phyloP scores from a whole-genome alignment of 2,113 vertebrate genomes.

The Microtus pennsylvanicus region DNA sequence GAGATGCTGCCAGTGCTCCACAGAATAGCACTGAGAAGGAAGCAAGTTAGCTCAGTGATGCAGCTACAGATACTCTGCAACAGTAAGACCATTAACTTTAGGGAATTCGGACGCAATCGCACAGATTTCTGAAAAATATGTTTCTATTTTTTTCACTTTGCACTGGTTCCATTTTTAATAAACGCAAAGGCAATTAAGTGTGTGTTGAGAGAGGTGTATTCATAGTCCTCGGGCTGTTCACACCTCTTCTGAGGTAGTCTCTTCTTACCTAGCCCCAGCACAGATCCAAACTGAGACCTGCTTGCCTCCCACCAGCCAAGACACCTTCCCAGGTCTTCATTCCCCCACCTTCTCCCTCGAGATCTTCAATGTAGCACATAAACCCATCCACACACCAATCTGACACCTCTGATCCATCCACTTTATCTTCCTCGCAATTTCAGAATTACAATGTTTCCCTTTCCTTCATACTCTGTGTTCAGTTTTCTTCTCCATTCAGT shows the following conservation, averaged over 20 bases:
- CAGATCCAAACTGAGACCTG: not conserved
- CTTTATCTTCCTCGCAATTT: not conserved
- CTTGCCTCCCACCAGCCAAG: rapidly evolving
- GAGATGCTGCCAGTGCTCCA: no score
- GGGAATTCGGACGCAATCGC: not conserved
- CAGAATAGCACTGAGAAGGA: not conserved
- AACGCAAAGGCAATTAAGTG: not conserved
- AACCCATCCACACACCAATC: not conserved
- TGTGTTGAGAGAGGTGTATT: not conserved
- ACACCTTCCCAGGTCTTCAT: no score
- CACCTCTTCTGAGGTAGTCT: not conserved
- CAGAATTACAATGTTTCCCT: not conserved
- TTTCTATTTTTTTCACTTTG: not conserved
- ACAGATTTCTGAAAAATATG: not conserved
- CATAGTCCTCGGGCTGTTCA: not conserved
- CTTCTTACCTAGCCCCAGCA: not conserved
- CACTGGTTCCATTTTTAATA: not conserved
- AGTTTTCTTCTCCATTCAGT: not conserved
- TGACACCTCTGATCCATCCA: not conserved
- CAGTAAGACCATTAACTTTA: not conserved
- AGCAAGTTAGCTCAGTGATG: not conserved
- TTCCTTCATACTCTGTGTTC: not conserved
- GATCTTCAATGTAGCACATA: not conserved
- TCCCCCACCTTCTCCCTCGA: not conserved
- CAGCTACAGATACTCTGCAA: not conserved